Base-by-base conservation (phyloP, 1,140 invertebrate species). In the Portunus trituberculatus region DNA sequence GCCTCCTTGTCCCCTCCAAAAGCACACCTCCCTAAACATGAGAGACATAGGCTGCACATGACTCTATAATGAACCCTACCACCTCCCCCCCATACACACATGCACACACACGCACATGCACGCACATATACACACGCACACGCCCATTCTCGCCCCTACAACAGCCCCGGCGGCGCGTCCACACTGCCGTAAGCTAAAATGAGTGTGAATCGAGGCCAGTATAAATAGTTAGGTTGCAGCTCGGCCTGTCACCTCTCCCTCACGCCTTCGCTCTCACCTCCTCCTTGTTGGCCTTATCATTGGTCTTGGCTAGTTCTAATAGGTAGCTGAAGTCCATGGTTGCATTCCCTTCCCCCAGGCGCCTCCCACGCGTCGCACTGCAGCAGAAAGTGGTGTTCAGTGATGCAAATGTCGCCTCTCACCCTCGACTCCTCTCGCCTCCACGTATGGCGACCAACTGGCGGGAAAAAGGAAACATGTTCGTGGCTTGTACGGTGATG, bases 241-340 rank as follows among this genome's bases (percentile, higher is more conserved):
- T 20, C 32, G 0, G 28, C 28, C 46, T 25, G 46, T 45, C 32
- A 76, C 91, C 59, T 31, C 91, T 14, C 16, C 25, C 29, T 20
- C 10, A 28, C 76, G 32, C 52, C 39, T 52, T 4, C 3, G 0
- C 7, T 28, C 94, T 88, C 45, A 95, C 94, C 91, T 95, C 94
- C 8, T 95, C 16, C 39, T 92, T 95, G 59, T 95, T 95, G n/a
- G 10, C 87, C 48, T 95, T 59, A n/a, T 95, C 94, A 45, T 95
- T 95, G 32, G 39, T 31, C 52, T 95, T 95, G n/a, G 94, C 94
- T 16, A 95, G 52, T 46, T 95, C 94, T 28, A 95, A 14, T 7
- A 95, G 25, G 59, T 95, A 95, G 39, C 94, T 95, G 94, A 95
- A 95, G 59, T 95, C 94, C 94, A 95, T 95, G 91, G 90, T 92